Evolutionary conservation across 1,140 invertebrate genomes (phyloP).

Genomic region (Drosophila pandora): DNA sequence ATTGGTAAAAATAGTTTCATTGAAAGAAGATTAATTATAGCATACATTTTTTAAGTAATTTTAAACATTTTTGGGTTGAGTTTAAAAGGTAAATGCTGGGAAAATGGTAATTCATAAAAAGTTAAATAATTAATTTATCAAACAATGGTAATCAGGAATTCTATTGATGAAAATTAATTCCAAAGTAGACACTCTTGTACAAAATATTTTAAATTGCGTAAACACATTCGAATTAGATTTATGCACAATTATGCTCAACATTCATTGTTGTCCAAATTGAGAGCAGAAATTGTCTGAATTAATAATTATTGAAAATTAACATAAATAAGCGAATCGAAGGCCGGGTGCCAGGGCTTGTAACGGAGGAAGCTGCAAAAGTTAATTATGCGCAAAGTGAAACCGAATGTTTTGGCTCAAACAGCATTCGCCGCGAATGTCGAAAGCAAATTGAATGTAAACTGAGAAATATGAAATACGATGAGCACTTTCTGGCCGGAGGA

Average conservation of each 20-base stretch:
- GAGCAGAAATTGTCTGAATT: constrained; percentile 21
- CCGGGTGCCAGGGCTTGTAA: constrained; percentile 20
- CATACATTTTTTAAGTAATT: neutral
- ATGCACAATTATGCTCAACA: constrained; percentile 29
- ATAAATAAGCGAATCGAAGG: constrained; percentile 39
- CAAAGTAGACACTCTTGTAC: neutral
- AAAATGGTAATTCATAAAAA: too few species aligned
- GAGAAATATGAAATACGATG: constrained; percentile 56
- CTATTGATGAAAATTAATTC: neutral
- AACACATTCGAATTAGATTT: constrained; percentile 23
- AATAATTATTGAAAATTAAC: constrained; percentile 23
- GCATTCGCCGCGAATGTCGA: constrained; percentile 35
- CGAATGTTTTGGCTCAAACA: constrained; percentile 61
- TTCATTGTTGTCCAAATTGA: constrained; percentile 35
- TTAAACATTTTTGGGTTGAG: neutral
- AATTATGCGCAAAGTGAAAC: constrained; percentile 66
- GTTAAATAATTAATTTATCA: neutral
- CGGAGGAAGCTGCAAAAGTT: constrained; percentile 48
- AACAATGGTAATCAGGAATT: neutral
- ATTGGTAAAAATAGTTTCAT: too few species aligned
- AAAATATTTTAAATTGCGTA: constrained; percentile 21
- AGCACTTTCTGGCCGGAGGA: neutral
- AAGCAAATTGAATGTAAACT: constrained; percentile 59
- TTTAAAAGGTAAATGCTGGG: too few species aligned
- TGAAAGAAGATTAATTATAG: neutral